Evolutionary conservation across 1,140 invertebrate genomes (phyloP).

Genomic region (Arion vulgaris): DNA sequence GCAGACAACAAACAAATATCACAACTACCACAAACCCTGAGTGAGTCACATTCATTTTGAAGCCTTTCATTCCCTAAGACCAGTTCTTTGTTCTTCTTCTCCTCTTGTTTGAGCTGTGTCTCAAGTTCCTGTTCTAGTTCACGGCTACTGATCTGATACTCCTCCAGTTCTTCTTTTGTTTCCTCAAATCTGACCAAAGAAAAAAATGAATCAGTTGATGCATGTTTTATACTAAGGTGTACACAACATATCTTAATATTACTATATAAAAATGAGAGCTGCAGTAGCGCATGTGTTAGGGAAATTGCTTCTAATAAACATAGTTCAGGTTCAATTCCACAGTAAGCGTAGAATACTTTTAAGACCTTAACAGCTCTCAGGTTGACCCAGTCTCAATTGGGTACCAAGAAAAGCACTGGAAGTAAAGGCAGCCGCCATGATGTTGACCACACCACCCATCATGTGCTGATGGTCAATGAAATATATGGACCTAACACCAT

Average conservation of each 20-base stretch:
- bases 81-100: conserved; percentile 89
- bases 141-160: conserved; percentile 91
- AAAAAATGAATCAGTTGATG: no score
- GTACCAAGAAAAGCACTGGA: no score
- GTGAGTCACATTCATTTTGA: conserved; percentile 87
- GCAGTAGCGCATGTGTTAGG: no score
- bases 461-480: no score
- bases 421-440: no score
- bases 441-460: no score
- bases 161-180: conserved; percentile 80
- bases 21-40: conserved; percentile 77
- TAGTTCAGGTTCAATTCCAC: no score
- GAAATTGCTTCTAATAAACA: no score
- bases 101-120: conserved; percentile 89
- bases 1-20: background rate
- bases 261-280: background rate
- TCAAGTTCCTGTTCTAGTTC: conserved; percentile 95
- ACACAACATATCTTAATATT: background rate
- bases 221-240: background rate
- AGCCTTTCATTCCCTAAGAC: conserved; percentile 83
- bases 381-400: no score
- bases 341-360: no score
- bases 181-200: conserved; percentile 71
- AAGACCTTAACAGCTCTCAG: no score
- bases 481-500: no score